phyloP scores from a whole-genome alignment of 2,113 vertebrate genomes.

The Laterallus jamaicensis region DNA sequence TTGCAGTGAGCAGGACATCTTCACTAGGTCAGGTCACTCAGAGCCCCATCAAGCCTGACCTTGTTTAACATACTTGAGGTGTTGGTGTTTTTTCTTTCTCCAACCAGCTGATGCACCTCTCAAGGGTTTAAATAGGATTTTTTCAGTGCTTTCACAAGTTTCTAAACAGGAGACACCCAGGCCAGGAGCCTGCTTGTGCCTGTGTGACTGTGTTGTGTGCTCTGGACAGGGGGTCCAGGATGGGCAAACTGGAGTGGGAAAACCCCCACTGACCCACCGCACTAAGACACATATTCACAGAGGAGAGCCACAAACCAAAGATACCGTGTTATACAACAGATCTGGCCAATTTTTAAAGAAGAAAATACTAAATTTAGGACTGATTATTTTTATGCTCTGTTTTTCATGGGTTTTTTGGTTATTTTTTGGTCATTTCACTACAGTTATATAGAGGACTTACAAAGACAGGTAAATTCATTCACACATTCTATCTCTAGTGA shows the following conservation, averaged over 20 bases:
- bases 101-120: background rate
- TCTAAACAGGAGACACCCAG: background rate
- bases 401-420: background rate
- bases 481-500: background rate
- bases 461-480: background rate
- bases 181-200: background rate
- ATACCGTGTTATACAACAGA: background rate
- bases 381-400: background rate
- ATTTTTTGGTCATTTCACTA: background rate
- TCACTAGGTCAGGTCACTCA: too few species aligned
- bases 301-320: background rate
- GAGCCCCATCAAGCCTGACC: too few species aligned
- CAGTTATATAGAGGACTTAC: background rate
- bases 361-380: background rate
- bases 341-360: background rate
- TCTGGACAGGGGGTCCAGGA: background rate
- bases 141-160: background rate
- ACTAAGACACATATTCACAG: fast-evolving
- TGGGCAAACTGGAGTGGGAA: too few species aligned
- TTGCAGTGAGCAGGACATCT: too few species aligned
- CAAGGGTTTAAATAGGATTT: background rate
- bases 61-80: too few species aligned
- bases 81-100: background rate
- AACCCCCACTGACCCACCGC: background rate
- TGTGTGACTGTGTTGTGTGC: background rate